phyloP scores from a whole-genome alignment of 2,888 invertebrate genomes.

The Thymelicus lineola region DNA sequence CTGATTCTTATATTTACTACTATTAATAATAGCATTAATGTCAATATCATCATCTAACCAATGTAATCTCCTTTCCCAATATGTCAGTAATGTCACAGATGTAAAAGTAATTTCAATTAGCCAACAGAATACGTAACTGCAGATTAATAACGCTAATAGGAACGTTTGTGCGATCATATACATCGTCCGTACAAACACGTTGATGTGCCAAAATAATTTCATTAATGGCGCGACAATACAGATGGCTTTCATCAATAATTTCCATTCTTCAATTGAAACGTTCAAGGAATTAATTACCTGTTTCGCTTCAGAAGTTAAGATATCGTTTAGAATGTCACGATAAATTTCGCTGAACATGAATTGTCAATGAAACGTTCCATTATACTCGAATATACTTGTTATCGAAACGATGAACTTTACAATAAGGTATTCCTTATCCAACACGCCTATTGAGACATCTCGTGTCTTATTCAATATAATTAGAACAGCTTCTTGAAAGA shows the following conservation, averaged over 20 bases:
- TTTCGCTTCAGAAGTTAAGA: slow-evolving; percentile 11
- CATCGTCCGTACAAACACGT: slow-evolving; percentile 5
- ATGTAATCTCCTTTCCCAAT: neutral
- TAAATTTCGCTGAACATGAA: slow-evolving; percentile 5
- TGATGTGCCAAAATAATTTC: slow-evolving; percentile 15
- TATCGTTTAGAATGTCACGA: slow-evolving; percentile 5
- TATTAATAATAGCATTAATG: too few species aligned
- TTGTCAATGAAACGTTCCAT: slow-evolving; percentile 4
- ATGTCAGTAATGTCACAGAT: neutral
- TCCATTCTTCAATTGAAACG: slow-evolving; percentile 15
- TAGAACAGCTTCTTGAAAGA: slow-evolving; percentile 43
- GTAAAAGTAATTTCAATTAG: slow-evolving; percentile 1
- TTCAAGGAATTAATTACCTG: slow-evolving; percentile 10
- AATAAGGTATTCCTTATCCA: slow-evolving; percentile 8
- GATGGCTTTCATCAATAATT: slow-evolving; percentile 15
- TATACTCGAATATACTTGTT: slow-evolving; percentile 15
- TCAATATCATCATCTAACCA: neutral
- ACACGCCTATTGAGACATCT: slow-evolving; percentile 14
- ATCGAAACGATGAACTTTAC: slow-evolving; percentile 11
- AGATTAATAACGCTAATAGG: slow-evolving; percentile 8
- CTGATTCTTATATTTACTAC: too few species aligned
- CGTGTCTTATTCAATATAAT: slow-evolving; percentile 41
- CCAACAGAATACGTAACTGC: neutral
- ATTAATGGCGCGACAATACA: slow-evolving; percentile 5
- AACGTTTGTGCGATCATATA: slow-evolving; percentile 11